A percentile compares a stretch with the other conserved stretches of the same genome.
phyloP scores from a whole-genome alignment of 2,113 vertebrate species.

The Sylvietta virens region DNA sequence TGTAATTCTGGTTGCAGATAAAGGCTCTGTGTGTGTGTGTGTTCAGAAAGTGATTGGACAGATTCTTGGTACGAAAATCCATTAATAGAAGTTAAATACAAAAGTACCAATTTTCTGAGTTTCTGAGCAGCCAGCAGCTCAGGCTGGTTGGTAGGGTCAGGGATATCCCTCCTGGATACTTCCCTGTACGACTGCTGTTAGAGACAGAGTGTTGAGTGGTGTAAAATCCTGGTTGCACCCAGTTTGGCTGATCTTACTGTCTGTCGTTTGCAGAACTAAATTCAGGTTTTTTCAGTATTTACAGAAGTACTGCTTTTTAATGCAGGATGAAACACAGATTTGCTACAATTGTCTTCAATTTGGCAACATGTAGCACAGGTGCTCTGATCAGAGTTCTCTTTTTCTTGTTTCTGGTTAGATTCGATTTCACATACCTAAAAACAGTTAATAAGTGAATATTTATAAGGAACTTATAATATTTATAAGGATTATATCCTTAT shows the following conservation, averaged over 20 bases:
- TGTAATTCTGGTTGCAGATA: constrained; percentile 82
- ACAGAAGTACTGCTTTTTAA: neutral
- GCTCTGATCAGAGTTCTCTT: neutral
- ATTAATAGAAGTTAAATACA: neutral
- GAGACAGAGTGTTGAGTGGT: neutral
- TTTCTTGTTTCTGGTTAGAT: neutral
- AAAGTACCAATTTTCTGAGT: neutral
- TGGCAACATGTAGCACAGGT: accelerated
- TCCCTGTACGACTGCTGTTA: accelerated
- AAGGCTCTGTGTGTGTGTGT: constrained; percentile 52
- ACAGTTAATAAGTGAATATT: neutral
- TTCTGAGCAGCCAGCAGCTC: neutral
- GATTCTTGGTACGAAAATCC: neutral
- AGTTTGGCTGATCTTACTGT: neutral
- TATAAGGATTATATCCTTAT: no score
- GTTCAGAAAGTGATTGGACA: neutral
- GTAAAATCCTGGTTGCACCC: neutral
- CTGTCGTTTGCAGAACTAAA: neutral
- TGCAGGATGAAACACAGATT: neutral
- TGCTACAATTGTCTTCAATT: neutral
- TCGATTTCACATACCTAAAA: neutral
- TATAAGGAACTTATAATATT: neutral
- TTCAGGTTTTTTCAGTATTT: neutral
- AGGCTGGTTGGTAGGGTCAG: neutral
- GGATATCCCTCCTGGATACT: neutral